Base-by-base conservation (phyloP, 2,113 vertebrate species). In the Neotoma lepida region DNA sequence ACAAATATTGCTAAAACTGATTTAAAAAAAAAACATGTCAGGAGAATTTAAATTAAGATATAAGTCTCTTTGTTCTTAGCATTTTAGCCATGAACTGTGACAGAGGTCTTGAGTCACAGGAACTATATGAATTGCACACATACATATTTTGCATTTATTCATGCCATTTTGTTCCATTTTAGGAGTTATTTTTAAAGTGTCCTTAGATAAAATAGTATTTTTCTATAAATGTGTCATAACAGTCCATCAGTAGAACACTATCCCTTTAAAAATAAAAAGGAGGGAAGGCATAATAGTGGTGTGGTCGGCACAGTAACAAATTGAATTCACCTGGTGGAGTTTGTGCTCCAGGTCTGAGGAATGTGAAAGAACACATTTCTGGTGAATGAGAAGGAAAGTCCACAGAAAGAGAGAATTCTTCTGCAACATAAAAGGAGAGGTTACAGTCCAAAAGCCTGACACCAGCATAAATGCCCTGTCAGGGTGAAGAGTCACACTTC, bases 321-420 rank as follows among this genome's bases (percentile, higher is more conserved):
- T 97, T 94, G 81, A 93, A 92, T 87, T 95, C 94, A 96, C 86
- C 93, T 94, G 95, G 88, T 17, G 49, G 39, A 81, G 77, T 86
- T 84, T 22, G 15, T 68, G 4, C 66, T 92, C 81, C 68, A 86
- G 39, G 77, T 86, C 85, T 80, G 81, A 97, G 82, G 92, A 94
- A 90, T 86, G 91, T 68, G 56, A 91, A 93, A 88, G 66, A 91
- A 88, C 44, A 93, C 73, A 80, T 71, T 92, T 93, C 76, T 61
- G 84, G 86, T 90, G 82, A 95, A 90, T 89, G 87, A 28, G 90
- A 81, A 46, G 41, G 58, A 85, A 95, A 88, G 49, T 39, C 76
- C 44, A 24, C 12, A 54, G 91, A 94, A 74, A 96, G 82, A 94
- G 77, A 95, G 86, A 82, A n/a, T 33, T 71, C 35, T 49, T 56